A percentile compares a stretch with the other conserved stretches of the same genome.
These are phyloP conservation scores for Aplysia californica DNA, from an alignment of 1,140 invertebrate genomes.

Conservation along the genomic window DNA sequence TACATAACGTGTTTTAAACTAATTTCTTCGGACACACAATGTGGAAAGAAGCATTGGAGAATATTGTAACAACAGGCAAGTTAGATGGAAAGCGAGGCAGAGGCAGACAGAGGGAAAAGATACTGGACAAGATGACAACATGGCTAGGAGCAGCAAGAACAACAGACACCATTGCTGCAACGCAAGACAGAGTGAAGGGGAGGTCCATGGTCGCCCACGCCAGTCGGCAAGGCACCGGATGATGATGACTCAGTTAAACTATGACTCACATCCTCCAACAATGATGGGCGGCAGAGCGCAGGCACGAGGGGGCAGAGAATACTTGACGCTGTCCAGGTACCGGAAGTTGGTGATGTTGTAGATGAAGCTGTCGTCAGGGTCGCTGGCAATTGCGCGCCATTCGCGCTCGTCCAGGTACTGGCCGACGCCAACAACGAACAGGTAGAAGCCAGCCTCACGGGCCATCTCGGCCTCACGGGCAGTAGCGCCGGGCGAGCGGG, in stretches of 20 bases:
- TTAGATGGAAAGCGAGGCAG: too few species aligned
- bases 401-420: slow-evolving; percentile 49
- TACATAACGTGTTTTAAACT: too few species aligned
- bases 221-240: not conserved
- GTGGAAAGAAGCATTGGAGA: too few species aligned
- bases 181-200: not conserved
- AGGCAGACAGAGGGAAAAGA: too few species aligned
- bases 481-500: slow-evolving; percentile 42
- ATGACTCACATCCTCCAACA: not conserved
- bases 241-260: not conserved
- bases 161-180: not conserved
- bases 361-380: slow-evolving; percentile 49
- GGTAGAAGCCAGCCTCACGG: slow-evolving; percentile 45
- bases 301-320: slow-evolving; percentile 16
- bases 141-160: not conserved
- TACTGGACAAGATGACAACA: too few species aligned
- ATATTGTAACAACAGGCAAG: too few species aligned
- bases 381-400: slow-evolving; percentile 52
- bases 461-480: slow-evolving; percentile 45
- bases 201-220: too few species aligned
- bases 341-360: slow-evolving; percentile 42
- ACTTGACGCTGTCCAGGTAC: slow-evolving; percentile 14
- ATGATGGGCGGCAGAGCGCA: slow-evolving; percentile 36
- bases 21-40: too few species aligned
- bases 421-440: slow-evolving; percentile 61